phyloP scores from a whole-genome alignment of 2,113 vertebrate genomes.

The Podocnemis expansa region DNA sequence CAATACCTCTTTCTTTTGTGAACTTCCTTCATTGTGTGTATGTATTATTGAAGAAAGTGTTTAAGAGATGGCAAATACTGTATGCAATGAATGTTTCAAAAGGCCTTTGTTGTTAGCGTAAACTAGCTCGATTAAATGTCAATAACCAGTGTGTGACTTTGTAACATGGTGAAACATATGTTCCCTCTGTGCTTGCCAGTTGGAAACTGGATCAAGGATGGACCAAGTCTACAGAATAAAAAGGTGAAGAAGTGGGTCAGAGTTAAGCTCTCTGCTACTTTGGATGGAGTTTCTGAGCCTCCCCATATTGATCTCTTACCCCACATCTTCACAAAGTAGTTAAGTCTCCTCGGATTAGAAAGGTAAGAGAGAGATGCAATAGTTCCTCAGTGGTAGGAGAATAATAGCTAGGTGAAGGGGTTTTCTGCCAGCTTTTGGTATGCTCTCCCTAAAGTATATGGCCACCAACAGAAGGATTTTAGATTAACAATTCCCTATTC shows the following conservation, averaged over 20 bases:
- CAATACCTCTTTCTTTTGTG: background rate
- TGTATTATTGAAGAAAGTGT: background rate
- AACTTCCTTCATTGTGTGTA: background rate
- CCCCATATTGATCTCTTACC: background rate
- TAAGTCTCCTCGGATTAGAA: background rate
- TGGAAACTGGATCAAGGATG: background rate
- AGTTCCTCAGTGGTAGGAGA: background rate
- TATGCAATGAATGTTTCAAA: slow-evolving; percentile 25
- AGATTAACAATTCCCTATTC: background rate
- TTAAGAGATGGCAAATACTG: background rate
- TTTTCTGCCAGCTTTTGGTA: background rate
- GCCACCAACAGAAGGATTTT: background rate
- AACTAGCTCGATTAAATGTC: background rate
- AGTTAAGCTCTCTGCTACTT: background rate
- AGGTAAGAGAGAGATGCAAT: background rate
- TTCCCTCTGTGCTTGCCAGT: background rate
- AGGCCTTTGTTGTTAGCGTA: background rate
- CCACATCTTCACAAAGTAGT: background rate
- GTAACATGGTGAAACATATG: background rate
- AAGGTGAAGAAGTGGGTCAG: background rate
- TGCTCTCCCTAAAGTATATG: background rate
- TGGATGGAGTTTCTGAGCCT: background rate
- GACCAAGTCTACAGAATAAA: background rate
- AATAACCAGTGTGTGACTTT: background rate
- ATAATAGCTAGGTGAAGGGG: background rate